These are phyloP conservation scores for Thermophis baileyi DNA, from an alignment of 2,113 vertebrate genomes.

Conservation along the genomic window DNA sequence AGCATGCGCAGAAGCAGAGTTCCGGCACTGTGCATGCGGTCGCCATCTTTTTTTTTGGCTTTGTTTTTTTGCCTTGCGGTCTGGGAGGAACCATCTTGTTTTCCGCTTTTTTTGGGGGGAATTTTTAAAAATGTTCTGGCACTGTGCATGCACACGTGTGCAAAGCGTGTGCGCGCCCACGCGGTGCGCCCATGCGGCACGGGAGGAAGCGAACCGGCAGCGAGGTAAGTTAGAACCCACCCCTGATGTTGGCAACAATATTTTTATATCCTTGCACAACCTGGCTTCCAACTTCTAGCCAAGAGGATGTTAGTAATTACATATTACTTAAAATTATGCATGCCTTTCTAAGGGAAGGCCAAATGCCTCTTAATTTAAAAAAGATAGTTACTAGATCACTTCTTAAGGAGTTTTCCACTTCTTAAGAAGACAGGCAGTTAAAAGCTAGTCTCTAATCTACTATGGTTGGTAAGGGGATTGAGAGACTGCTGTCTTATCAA, in stretches of 20 bases:
- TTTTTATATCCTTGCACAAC: not conserved
- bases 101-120: too few relatives aligned
- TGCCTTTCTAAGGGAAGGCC: not conserved
- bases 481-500: not conserved
- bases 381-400: not conserved
- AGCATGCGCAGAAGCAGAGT: too few relatives aligned
- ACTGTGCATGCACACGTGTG: too few relatives aligned
- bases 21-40: too few relatives aligned
- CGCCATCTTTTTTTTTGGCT: too few relatives aligned
- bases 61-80: too few relatives aligned
- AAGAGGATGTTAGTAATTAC: not conserved
- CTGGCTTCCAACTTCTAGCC: not conserved
- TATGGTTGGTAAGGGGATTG: not conserved
- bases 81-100: too few relatives aligned
- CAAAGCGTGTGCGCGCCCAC: too few relatives aligned
- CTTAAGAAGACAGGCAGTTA: not conserved
- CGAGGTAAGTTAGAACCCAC: too few relatives aligned
- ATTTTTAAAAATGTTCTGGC: too few relatives aligned
- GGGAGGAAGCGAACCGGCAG: too few relatives aligned
- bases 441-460: not conserved
- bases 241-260: not conserved
- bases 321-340: not conserved
- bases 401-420: not conserved
- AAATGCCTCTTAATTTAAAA: not conserved
- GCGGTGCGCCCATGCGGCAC: too few relatives aligned